Evolutionary conservation across 2,888 invertebrate species (phyloP).

Genomic region (Perdita meconis): DNA sequence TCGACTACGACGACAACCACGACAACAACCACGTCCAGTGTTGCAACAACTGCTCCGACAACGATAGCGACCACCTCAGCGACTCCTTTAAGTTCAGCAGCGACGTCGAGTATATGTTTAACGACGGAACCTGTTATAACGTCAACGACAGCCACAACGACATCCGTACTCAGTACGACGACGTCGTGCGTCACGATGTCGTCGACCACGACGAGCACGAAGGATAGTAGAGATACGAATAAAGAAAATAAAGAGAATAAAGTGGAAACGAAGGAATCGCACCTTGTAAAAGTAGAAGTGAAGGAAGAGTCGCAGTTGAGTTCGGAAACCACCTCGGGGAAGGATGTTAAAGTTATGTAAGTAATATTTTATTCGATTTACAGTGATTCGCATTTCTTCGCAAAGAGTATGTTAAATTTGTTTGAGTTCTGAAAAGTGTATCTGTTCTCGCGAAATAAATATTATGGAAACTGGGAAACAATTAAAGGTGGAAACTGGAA

Average conservation of each 20-base stretch:
- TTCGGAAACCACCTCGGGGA: constrained; percentile 73
- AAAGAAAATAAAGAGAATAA: constrained; percentile 87
- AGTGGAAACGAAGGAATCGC: constrained; percentile 85
- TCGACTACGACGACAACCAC: constrained; percentile 75
- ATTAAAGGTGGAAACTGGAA: no score
- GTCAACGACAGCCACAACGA: constrained; percentile 77
- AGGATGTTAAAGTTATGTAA: constrained; percentile 78
- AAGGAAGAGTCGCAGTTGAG: constrained; percentile 79
- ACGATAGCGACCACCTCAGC: constrained; percentile 75
- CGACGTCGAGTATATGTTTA: constrained; percentile 70
- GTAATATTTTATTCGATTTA: constrained; percentile 56
- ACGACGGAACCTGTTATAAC: constrained; percentile 68
- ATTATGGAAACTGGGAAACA: no score
- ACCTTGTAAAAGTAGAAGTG: constrained; percentile 75
- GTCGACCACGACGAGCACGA: constrained; percentile 71
- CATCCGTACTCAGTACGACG: constrained; percentile 69
- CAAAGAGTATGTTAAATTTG: no score
- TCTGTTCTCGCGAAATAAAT: no score
- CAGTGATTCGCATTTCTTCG: no score
- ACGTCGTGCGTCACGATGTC: constrained; percentile 65
- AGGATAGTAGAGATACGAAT: constrained; percentile 85
- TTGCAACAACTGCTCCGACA: constrained; percentile 75
- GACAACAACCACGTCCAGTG: constrained; percentile 74
- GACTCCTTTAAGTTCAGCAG: constrained; percentile 74
- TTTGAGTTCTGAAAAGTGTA: no score